phyloP scores from a whole-genome alignment of 2,888 invertebrate genomes.

The Agonopterix arenella region DNA sequence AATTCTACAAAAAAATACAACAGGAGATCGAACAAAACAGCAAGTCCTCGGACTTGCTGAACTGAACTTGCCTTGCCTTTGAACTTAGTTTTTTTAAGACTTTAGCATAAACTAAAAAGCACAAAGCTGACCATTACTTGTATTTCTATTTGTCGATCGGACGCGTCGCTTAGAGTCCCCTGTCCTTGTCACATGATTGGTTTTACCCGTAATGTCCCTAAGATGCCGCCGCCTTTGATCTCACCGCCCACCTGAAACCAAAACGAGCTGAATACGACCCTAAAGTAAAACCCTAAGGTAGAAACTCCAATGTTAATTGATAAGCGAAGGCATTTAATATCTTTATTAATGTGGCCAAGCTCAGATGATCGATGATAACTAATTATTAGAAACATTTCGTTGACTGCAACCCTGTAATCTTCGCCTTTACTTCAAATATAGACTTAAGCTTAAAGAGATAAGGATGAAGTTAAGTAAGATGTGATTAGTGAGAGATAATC shows the following conservation, averaged over 20 bases:
- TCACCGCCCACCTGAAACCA: conserved; percentile 35
- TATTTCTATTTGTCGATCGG: conserved; percentile 18
- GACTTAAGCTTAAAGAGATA: conserved; percentile 18
- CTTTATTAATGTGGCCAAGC: conserved; percentile 68
- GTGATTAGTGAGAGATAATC: conserved; percentile 55
- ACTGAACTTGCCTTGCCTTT: too few relatives aligned
- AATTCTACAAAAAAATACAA: too few relatives aligned
- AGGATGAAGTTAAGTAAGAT: conserved; percentile 14
- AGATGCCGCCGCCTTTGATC: conserved; percentile 57
- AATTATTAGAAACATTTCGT: conserved; percentile 71
- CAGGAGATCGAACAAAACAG: too few relatives aligned
- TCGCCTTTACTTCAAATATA: conserved; percentile 9
- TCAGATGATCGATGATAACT: conserved; percentile 70
- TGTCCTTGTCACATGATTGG: conserved; percentile 61
- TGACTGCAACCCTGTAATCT: conserved; percentile 43
- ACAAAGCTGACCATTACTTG: conserved; percentile 12
- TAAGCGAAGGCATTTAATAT: conserved; percentile 59
- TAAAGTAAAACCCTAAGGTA: neutral
- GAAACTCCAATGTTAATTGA: conserved; percentile 11
- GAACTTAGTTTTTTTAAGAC: too few relatives aligned
- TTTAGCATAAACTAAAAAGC: too few relatives aligned
- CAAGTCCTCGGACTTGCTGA: too few relatives aligned
- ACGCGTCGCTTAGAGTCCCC: conserved; percentile 16
- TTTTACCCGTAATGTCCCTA: conserved; percentile 52
- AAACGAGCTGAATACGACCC: neutral